A percentile compares a stretch with the other conserved stretches of the same genome.
Conservation (phyloP, 2,888 invertebrate genomes). For the Cerastis leucographa region DNA sequence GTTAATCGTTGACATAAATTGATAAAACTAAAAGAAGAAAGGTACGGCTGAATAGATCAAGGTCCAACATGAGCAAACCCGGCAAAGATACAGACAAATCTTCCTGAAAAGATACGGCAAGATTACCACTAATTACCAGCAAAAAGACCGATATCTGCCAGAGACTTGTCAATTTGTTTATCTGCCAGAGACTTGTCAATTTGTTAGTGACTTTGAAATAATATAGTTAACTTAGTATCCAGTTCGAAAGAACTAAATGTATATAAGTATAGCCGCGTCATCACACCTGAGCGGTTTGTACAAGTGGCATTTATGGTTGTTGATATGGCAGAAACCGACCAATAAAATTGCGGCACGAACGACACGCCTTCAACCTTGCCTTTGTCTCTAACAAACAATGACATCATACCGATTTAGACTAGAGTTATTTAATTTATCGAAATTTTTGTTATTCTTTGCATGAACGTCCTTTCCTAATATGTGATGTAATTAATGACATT, state of each 20-base stretch:
- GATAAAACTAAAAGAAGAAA: conserved; percentile 43
- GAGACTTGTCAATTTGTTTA: neutral
- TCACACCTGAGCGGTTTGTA: conserved; percentile 48
- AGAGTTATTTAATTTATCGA: neutral
- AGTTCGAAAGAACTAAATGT: conserved; percentile 19
- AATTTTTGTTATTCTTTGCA: conserved; percentile 17
- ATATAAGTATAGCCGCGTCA: conserved; percentile 24
- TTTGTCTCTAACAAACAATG: conserved; percentile 57
- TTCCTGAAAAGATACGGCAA: conserved; percentile 43
- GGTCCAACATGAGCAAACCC: conserved; percentile 29
- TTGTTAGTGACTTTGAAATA: neutral
- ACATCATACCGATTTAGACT: conserved; percentile 54
- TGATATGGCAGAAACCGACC: conserved; percentile 55
- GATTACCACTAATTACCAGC: conserved; percentile 22
- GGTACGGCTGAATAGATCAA: conserved; percentile 53
- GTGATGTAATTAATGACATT: conserved; percentile 1
- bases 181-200: neutral
- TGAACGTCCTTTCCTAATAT: neutral
- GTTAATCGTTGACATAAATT: conserved; percentile 43
- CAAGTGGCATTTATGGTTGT: conserved; percentile 61
- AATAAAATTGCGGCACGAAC: conserved; percentile 56
- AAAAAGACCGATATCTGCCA: neutral
- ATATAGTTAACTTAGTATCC: neutral
- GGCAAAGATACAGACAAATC: conserved; percentile 23
- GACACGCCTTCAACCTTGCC: conserved; percentile 62